Evolutionary conservation across 2,113 vertebrate genomes (phyloP).

Genomic region (Daubentonia madagascariensis): DNA sequence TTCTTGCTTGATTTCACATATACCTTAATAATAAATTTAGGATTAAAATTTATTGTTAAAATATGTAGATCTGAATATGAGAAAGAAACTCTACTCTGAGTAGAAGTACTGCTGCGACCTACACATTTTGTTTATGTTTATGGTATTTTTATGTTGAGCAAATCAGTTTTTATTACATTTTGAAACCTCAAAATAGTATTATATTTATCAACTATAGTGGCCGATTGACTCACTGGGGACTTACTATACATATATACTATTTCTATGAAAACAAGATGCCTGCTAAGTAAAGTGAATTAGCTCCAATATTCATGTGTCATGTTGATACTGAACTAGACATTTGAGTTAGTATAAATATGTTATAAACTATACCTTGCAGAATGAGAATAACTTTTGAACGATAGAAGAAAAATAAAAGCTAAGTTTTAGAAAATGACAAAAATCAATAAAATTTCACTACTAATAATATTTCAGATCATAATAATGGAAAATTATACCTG

Average conservation of each 20-base stretch:
- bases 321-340: neutral
- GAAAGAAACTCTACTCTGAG: neutral
- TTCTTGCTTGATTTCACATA: neutral
- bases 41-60: neutral
- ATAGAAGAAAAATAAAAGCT: neutral
- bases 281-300: neutral
- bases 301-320: neutral
- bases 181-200: neutral
- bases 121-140: neutral
- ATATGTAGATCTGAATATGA: neutral
- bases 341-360: neutral
- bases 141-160: neutral
- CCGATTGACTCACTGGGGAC: neutral
- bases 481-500: neutral
- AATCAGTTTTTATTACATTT: neutral
- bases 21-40: neutral
- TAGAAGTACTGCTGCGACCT: neutral
- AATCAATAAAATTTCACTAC: neutral
- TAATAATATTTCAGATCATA: neutral
- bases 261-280: neutral
- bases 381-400: neutral
- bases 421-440: neutral
- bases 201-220: neutral
- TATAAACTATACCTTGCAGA: neutral
- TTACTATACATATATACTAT: neutral